These are phyloP conservation scores for Spodoptera picta DNA, from an alignment of 2,888 invertebrate species.

Conservation along the genomic window DNA sequence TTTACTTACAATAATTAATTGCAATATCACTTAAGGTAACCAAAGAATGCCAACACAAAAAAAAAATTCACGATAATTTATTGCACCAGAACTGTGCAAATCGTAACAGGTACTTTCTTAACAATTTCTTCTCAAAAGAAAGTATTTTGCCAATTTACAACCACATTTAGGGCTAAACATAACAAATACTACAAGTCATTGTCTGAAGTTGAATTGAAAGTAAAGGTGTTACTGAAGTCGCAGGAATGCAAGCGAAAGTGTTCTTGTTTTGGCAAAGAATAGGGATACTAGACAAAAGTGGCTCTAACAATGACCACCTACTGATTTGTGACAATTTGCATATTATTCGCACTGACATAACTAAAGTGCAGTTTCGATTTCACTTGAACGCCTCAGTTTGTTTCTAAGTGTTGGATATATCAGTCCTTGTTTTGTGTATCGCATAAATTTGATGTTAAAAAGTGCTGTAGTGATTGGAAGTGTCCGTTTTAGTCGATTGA, in stretches of 20 bases:
- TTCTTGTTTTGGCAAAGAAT: slow-evolving; percentile 60
- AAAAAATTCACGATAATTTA: slow-evolving; percentile 42
- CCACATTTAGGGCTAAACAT: slow-evolving; percentile 74
- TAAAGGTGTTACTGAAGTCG: slow-evolving; percentile 75
- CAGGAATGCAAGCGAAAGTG: slow-evolving; percentile 82
- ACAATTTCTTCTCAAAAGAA: slow-evolving; percentile 67
- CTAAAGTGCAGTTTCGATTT: slow-evolving; percentile 73
- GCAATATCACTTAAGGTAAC: slow-evolving; percentile 49
- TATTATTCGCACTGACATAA: slow-evolving; percentile 78
- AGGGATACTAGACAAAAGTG: slow-evolving; percentile 63
- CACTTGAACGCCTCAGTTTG: slow-evolving; percentile 71
- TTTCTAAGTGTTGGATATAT: slow-evolving; percentile 63
- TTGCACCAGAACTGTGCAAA: slow-evolving; percentile 67
- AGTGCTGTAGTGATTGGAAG: neutral
- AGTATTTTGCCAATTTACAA: slow-evolving; percentile 82
- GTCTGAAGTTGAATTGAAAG: slow-evolving; percentile 65
- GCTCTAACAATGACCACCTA: slow-evolving; percentile 80
- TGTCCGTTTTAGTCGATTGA: neutral
- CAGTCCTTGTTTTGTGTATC: slow-evolving; percentile 46
- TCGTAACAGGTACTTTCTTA: slow-evolving; percentile 80
- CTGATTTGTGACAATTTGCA: slow-evolving; percentile 78
- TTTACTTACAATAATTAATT: slow-evolving; percentile 49
- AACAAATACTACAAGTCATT: slow-evolving; percentile 68
- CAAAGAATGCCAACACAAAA: slow-evolving; percentile 52
- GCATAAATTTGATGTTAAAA: neutral